Conservation (phyloP, 1,140 invertebrate species). For the Zaprionus kolodkinae region DNA sequence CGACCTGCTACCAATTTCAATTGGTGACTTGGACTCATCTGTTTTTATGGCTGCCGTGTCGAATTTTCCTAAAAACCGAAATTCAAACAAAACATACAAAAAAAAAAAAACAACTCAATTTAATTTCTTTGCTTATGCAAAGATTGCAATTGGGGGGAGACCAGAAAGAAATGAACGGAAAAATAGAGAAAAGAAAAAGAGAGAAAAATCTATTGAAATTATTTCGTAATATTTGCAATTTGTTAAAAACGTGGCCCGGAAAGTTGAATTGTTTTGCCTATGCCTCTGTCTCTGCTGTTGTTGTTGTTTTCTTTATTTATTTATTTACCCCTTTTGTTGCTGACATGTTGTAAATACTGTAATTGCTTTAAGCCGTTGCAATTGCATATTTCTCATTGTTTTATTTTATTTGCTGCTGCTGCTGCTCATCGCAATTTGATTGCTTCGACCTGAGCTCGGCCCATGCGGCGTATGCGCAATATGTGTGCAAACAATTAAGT, state of each 20-base stretch:
- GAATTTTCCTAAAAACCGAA: conserved; percentile 17
- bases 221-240: conserved; percentile 77
- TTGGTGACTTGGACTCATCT: conserved; percentile 35
- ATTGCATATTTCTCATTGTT: conserved; percentile 4
- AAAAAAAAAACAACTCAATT: conserved; percentile 65
- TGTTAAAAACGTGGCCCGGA: conserved; percentile 59
- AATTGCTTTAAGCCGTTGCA: conserved; percentile 52
- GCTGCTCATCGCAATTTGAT: conserved; percentile 46
- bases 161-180: conserved; percentile 7
- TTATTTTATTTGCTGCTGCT: conserved; percentile 12
- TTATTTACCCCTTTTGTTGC: conserved; percentile 26
- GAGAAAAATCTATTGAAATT: conserved; percentile 58
- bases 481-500: conserved; percentile 27
- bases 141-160: conserved; percentile 17
- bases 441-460: conserved; percentile 18
- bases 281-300: conserved; percentile 15
- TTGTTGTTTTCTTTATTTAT: conserved; percentile 10
- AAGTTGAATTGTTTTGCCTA: conserved; percentile 37
- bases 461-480: conserved; percentile 54
- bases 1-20: conserved; percentile 5
- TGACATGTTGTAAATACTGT: conserved; percentile 55
- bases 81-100: not conserved
- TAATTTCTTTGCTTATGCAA: conserved; percentile 55
- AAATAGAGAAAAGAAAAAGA: not conserved
- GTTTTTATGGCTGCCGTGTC: conserved; percentile 36